Base-by-base conservation (phyloP, 2,888 invertebrate species). In the Rhagium mordax region DNA sequence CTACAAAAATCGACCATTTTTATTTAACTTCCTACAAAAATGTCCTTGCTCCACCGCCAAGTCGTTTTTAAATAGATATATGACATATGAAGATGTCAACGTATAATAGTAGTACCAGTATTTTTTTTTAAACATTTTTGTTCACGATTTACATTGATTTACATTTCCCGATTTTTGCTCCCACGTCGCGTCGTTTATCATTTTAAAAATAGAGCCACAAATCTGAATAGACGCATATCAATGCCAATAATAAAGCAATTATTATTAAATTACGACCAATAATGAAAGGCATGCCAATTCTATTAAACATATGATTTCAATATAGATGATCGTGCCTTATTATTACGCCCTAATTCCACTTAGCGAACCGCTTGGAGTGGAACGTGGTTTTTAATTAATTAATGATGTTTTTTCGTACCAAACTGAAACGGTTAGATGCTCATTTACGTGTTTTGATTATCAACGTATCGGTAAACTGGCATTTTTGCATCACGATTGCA, bases 281-380 rank as follows among this genome's bases (percentile, higher is more conserved):
- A 55, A 65, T 53, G 24, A 61, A 33, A 47, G 60, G 61, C 41
- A 71, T 29, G 65, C 29, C 71, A 29, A 65, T 71, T 51, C 27
- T 27, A 48, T 53, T 15, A 65, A 65, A 29, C 48, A 48, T 60
- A 20, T 47, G 47, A 57, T 49, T 49, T 49, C 49, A 65, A 33
- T 71, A 57, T 15, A 67, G 53, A 67, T 57, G 49, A 64, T 64
- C 27, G 51, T 55, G 65, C 21, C 60, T 67, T 60, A 53, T 66
- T 60, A 68, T 72, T 68, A 68, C 72, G 64, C 72, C 68, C 68
- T 55, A 49, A 29, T 72, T 72, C 68, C 68, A 59, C 59, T 64
- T 51, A 71, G 51, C 59, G 20, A 64, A 27, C 29, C 20, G 59
- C 48, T n/a, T 72, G 55, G 33, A 27, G 62, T 64, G 72, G 64